Conservation (phyloP, 2,113 vertebrate species). For the Halichoeres trimaculatus region DNA sequence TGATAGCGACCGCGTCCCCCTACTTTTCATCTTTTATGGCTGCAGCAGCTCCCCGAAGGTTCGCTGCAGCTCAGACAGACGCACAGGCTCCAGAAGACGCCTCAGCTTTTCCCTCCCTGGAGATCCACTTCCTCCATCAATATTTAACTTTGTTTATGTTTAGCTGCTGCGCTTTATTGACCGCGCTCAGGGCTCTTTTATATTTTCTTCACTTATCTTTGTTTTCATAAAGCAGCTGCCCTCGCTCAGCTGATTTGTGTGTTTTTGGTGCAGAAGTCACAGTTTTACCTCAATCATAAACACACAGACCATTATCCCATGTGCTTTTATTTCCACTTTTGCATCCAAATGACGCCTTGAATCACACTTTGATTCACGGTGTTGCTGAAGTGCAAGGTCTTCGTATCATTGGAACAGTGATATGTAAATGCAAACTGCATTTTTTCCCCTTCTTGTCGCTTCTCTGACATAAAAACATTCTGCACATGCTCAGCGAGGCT, state of each 20-base stretch:
- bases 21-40: constrained; percentile 29
- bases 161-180: constrained; percentile 65
- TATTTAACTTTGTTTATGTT: constrained; percentile 83
- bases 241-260: background rate
- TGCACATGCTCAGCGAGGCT: background rate
- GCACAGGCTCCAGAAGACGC: constrained; percentile 64
- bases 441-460: background rate
- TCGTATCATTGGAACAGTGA: background rate
- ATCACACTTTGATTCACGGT: background rate
- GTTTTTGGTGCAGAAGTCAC: background rate
- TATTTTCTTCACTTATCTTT: constrained; percentile 39
- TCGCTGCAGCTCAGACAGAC: constrained; percentile 70
- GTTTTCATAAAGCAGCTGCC: constrained; percentile 22
- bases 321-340: background rate
- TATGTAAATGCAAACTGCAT: background rate
- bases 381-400: background rate
- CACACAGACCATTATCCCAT: background rate
- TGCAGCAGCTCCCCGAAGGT: constrained; percentile 30
- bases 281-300: background rate
- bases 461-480: background rate
- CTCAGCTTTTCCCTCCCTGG: constrained; percentile 46
- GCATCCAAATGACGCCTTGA: background rate
- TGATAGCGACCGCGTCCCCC: constrained; percentile 21
- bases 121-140: constrained; percentile 69
- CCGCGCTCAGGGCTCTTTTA: constrained; percentile 39